These are phyloP conservation scores for Neomicropteryx cornuta DNA, from an alignment of 1,140 invertebrate species.

Conservation along the genomic window DNA sequence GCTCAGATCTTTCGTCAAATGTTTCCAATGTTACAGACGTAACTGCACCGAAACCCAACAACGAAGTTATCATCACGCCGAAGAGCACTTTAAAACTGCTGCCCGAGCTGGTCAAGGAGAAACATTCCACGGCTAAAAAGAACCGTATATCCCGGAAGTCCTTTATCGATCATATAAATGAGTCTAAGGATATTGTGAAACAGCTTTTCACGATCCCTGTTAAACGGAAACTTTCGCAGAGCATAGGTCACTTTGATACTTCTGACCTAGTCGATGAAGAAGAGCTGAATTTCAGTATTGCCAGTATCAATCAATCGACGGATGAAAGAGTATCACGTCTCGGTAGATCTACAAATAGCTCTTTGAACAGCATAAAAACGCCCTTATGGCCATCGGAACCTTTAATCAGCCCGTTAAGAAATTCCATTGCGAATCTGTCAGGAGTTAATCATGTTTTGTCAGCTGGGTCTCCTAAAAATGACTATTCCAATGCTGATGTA, in stretches of 20 bases:
- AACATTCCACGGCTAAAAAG: conserved; percentile 37
- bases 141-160: conserved; percentile 27
- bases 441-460: too few relatives aligned
- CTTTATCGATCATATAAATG: conserved; percentile 32
- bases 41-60: conserved; percentile 10
- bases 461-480: too few relatives aligned
- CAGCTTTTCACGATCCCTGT: conserved; percentile 36
- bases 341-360: conserved; percentile 14
- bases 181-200: conserved; percentile 30
- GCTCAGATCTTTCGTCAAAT: conserved; percentile 12
- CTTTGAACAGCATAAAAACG: conserved; percentile 13
- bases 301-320: conserved; percentile 18
- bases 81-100: conserved; percentile 26
- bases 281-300: conserved; percentile 7
- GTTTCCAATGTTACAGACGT: conserved; percentile 12
- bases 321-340: conserved; percentile 18
- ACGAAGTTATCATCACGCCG: conserved; percentile 25
- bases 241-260: conserved; percentile 21
- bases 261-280: conserved; percentile 7
- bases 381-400: conserved; percentile 18
- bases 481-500: too few relatives aligned
- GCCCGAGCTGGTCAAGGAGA: conserved; percentile 32
- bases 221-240: conserved; percentile 34
- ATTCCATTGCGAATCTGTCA: conserved; percentile 17
- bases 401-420: conserved; percentile 25